Percentiles rank a stretch among this genome's conserved stretches.
Conservation (phyloP, 2,888 invertebrate genomes). For the Deilephila porcellus region DNA sequence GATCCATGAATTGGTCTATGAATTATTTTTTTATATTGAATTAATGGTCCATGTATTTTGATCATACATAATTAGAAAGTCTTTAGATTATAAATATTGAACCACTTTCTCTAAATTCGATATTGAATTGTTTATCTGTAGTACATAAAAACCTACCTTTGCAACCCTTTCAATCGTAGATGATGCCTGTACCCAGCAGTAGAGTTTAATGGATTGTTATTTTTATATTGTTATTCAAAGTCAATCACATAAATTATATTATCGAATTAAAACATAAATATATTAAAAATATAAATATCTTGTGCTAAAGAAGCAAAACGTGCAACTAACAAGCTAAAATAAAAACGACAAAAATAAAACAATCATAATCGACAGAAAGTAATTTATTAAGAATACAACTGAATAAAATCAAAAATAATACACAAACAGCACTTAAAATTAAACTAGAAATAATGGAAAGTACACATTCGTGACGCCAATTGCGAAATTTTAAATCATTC, state of each 20-base stretch:
- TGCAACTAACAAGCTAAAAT: constrained; percentile 19
- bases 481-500: constrained; percentile 13
- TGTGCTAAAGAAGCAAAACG: background rate
- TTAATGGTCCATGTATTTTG: too few relatives aligned
- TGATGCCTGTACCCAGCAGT: too few relatives aligned
- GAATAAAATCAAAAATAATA: constrained; percentile 45
- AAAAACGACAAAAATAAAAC: constrained; percentile 34
- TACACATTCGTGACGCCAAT: background rate
- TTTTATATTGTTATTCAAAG: too few relatives aligned
- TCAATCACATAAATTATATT: background rate
- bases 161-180: too few relatives aligned
- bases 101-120: too few relatives aligned
- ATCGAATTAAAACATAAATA: background rate
- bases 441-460: constrained; percentile 35
- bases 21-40: too few relatives aligned
- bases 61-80: too few relatives aligned
- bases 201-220: too few relatives aligned
- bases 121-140: too few relatives aligned
- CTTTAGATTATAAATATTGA: too few relatives aligned
- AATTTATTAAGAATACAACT: constrained; percentile 44
- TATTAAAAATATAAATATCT: background rate
- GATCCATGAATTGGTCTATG: too few relatives aligned
- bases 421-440: constrained; percentile 43
- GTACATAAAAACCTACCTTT: too few relatives aligned
- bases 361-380: constrained; percentile 33